Base-by-base conservation (phyloP, 2,113 vertebrate genomes). In the Ploceus nigricollis region DNA sequence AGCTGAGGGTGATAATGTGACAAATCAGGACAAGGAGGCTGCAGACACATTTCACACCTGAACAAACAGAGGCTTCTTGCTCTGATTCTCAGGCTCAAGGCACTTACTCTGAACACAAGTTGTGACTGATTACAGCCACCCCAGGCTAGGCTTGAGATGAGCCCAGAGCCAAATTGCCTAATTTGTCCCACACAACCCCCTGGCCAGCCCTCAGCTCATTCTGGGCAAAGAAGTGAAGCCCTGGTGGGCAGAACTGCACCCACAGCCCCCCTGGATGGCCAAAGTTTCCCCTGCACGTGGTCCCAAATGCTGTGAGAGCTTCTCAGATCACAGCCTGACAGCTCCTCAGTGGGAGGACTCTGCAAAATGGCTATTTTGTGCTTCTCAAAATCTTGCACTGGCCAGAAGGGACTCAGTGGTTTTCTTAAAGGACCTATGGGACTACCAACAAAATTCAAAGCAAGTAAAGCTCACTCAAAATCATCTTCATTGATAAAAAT, bases 11-110 rank as follows among this genome's bases (percentile, higher is more conserved):
- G 87, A 51, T 71, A 88, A 93, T 19, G 42, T 69, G 68, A 81
- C 60, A 71, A 68, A 93, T 56, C 90, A 83, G 79, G 78, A 82
- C 50, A 70, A 90, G 75, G 82, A 90, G 56, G 53, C 87, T 54
- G 56, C 78, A 66, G 79, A 58, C 45, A 69, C 45, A 66, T 86
- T 93, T 87, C 53, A 93, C 63, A 96, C 92, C 79, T 88, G 71
- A 95, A 68, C 45, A 87, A 87, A 79, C 68, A 70, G 51, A 72
- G 47, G 56, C 64, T 78, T 35, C 87, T 80, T 90, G 33, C 56
- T 51, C 88, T 21, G 39, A 77, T 88, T 90, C 75, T 68, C 64
- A 53, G 79, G 71, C 64, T 72, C 56, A 63, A 47, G 72, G 65
- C 70, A 31, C 63, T 87, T 20, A 23, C 45, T 10, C 24, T 35